Evolutionary conservation across 2,113 vertebrate species (phyloP).

Genomic region (Epinephelus cyanopodus): DNA sequence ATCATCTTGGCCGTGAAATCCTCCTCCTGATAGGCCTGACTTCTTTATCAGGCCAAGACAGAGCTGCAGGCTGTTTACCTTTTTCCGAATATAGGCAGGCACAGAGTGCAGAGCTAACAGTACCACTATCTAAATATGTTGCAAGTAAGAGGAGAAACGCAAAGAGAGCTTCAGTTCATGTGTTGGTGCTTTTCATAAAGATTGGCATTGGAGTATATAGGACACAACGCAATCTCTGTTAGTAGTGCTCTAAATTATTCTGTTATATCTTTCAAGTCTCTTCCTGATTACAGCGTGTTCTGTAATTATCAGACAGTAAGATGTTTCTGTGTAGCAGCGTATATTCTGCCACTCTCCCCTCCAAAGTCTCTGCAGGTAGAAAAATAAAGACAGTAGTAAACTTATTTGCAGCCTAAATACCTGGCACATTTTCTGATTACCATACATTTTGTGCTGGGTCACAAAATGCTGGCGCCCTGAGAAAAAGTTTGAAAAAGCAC

Average conservation of each 20-base stretch:
- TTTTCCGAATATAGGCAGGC: conserved; percentile 56
- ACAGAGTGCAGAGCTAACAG: conserved; percentile 24
- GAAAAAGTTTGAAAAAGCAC: conserved; percentile 1
- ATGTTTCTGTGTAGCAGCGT: background rate
- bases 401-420: background rate
- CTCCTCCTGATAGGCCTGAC: conserved; percentile 44
- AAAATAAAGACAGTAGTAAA: background rate
- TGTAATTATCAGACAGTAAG: background rate
- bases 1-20: conserved; percentile 45
- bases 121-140: conserved; percentile 31
- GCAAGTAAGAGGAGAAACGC: conserved; percentile 14
- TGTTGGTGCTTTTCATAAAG: background rate
- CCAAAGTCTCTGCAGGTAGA: background rate
- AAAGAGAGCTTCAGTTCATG: background rate
- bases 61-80: conserved; percentile 70
- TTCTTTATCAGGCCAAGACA: conserved; percentile 70
- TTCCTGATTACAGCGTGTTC: background rate
- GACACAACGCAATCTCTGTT: background rate
- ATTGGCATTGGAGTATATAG: background rate
- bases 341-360: background rate
- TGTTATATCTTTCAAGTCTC: background rate
- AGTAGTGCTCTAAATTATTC: background rate
- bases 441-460: conserved; percentile 4
- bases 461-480: background rate
- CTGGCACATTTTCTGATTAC: conserved; percentile 14